Conservation (phyloP, 2,797 vertebrate species). For the Sebastes iracundus region DNA sequence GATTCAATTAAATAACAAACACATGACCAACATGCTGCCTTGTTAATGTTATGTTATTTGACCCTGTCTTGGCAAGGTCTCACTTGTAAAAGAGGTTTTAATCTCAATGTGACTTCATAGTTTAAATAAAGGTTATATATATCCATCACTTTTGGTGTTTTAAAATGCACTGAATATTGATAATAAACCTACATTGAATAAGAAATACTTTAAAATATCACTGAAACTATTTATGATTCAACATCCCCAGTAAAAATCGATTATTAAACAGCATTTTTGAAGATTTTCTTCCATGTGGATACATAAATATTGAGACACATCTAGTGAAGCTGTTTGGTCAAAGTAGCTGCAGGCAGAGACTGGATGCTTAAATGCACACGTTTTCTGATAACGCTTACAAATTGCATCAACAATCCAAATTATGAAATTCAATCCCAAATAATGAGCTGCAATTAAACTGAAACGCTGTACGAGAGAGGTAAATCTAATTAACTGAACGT, state of each 20-base stretch:
- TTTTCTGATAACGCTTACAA: slow-evolving; percentile 24
- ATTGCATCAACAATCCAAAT: slow-evolving; percentile 24
- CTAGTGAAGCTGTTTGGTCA: slow-evolving; percentile 13
- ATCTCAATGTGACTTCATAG: too few relatives aligned
- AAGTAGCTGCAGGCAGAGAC: slow-evolving; percentile 1
- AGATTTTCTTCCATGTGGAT: not conserved
- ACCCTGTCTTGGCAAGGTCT: too few relatives aligned
- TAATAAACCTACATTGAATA: not conserved
- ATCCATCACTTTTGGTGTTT: not conserved
- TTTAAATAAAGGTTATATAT: not conserved
- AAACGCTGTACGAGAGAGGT: slow-evolving; percentile 19
- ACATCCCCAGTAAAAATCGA: not conserved
- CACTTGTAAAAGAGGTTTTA: too few relatives aligned
- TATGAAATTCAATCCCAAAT: slow-evolving; percentile 31
- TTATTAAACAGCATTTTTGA: not conserved
- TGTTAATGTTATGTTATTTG: too few relatives aligned
- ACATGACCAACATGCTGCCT: too few relatives aligned
- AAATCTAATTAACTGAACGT: slow-evolving; percentile 34
- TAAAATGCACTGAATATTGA: not conserved
- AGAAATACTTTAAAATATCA: not conserved
- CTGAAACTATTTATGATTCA: not conserved
- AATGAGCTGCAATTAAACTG: slow-evolving; percentile 46
- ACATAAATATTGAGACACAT: slow-evolving; percentile 13
- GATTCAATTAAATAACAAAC: too few relatives aligned
- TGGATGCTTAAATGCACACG: not conserved